phyloP scores from a whole-genome alignment of 2,888 invertebrate genomes.

The Coremacera marginata region DNA sequence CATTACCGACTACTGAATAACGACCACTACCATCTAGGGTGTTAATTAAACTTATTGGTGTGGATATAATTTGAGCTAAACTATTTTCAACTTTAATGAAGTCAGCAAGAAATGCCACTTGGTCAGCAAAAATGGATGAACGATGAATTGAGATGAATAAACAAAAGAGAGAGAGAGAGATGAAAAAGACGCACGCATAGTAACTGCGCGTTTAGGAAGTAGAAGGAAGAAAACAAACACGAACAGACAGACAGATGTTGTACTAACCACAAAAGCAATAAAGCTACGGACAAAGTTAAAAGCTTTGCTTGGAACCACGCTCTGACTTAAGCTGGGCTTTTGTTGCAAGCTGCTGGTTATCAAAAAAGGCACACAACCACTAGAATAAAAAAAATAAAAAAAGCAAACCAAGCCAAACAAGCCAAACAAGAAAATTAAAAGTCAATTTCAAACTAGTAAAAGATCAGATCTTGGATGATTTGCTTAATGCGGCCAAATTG shows the following conservation, averaged over 20 bases:
- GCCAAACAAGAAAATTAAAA: no score
- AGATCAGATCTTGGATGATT: no score
- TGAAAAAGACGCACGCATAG: background rate
- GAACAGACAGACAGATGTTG: background rate
- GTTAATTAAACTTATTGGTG: constrained; percentile 12
- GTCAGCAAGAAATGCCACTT: background rate
- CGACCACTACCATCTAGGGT: background rate
- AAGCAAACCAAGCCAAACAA: no score
- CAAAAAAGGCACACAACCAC: no score
- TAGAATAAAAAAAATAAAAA: no score
- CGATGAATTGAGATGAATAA: background rate
- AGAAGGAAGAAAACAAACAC: background rate
- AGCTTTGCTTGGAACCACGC: no score
- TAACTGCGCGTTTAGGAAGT: background rate
- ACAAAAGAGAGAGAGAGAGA: background rate
- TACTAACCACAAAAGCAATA: background rate
- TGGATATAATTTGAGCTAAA: background rate
- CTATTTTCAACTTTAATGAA: background rate
- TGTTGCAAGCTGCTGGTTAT: no score
- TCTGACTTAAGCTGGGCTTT: no score
- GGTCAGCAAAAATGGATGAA: background rate
- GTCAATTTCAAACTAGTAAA: no score
- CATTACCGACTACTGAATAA: background rate
- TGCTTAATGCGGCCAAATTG: no score
- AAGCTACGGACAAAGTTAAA: background rate